Conservation (phyloP, 2,113 vertebrate species). For the Colinus virginianus region DNA sequence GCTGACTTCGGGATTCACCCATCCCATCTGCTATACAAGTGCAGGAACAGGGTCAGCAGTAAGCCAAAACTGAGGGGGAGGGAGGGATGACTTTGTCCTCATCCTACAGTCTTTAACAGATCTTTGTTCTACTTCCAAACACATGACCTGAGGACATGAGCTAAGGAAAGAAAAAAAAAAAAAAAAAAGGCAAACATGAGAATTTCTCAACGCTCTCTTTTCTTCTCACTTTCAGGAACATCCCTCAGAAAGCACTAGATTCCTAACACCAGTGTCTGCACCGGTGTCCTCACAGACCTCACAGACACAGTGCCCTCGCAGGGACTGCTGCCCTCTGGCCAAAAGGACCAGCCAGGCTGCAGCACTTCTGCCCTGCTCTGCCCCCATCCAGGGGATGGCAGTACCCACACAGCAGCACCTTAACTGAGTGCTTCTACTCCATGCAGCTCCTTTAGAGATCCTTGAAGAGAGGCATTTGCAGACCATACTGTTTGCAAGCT, state of each 20-base stretch:
- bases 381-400: neutral
- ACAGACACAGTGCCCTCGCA: accelerated
- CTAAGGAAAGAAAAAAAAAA: constrained; percentile 4
- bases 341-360: neutral
- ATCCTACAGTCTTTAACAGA: neutral
- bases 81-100: neutral
- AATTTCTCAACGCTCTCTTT: neutral
- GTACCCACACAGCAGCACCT: neutral
- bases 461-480: neutral
- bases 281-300: neutral
- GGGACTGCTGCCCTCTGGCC: neutral
- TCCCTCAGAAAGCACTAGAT: neutral
- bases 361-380: neutral
- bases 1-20: neutral
- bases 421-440: neutral
- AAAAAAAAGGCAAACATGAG: neutral
- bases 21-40: neutral
- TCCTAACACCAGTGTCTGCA: neutral
- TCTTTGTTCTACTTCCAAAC: neutral
- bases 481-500: constrained; percentile 42
- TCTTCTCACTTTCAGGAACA: neutral
- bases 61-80: neutral
- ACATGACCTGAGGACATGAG: neutral
- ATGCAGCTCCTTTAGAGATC: neutral
- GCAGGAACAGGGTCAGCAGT: neutral